phyloP scores from a whole-genome alignment of 2,888 invertebrate species.

The Busseola fusca region DNA sequence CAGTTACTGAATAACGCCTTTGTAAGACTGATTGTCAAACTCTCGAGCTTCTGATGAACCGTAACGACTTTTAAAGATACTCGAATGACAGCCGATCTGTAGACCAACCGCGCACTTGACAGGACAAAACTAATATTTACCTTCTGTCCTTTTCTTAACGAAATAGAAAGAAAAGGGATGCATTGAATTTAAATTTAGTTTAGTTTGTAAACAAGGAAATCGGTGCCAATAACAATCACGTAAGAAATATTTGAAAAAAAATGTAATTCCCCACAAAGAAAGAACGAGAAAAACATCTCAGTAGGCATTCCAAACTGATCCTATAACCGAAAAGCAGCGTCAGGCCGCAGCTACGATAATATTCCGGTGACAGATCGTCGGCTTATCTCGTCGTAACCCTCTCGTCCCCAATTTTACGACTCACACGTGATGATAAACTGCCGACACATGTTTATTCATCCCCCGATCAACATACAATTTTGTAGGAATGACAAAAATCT shows the following conservation, averaged over 20 bases:
- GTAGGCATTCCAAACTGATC: constrained; percentile 28
- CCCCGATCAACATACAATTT: constrained; percentile 58
- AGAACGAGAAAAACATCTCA: constrained; percentile 11
- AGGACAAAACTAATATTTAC: too few species aligned
- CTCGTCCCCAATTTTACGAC: constrained; percentile 58
- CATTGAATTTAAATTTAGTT: too few species aligned
- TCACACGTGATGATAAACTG: constrained; percentile 60
- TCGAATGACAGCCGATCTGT: too few species aligned
- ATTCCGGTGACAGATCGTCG: constrained; percentile 60
- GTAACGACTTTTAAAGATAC: too few species aligned
- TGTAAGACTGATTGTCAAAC: too few species aligned
- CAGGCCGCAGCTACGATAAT: constrained; percentile 60
- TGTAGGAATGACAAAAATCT: constrained; percentile 47
- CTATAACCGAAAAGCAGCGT: constrained; percentile 47
- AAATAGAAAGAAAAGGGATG: too few species aligned
- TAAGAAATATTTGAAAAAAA: constrained; percentile 7
- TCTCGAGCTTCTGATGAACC: too few species aligned
- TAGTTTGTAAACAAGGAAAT: too few species aligned
- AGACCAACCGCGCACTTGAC: too few species aligned
- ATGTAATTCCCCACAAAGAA: constrained; percentile 5
- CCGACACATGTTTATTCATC: constrained; percentile 62
- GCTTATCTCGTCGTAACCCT: constrained; percentile 60
- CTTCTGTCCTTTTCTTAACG: too few species aligned
- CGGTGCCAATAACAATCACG: neutral
- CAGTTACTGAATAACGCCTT: too few species aligned